Evolutionary conservation across 2,113 vertebrate genomes (phyloP).

Genomic region (Indri indri): DNA sequence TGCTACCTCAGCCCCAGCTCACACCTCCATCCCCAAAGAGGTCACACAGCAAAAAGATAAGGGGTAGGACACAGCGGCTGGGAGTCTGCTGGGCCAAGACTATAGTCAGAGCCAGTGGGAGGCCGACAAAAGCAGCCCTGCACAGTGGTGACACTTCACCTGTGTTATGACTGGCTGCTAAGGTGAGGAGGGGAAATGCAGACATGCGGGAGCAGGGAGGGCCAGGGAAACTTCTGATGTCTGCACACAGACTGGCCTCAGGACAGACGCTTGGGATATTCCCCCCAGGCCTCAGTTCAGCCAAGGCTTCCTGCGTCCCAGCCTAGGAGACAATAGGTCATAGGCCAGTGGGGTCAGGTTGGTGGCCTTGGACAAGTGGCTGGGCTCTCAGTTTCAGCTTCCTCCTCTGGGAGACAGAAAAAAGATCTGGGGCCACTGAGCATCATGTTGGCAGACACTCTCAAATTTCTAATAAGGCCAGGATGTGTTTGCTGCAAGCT

Average conservation of each 20-base stretch:
- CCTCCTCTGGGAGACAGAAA: background rate
- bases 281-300: background rate
- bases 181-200: background rate
- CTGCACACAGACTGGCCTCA: background rate
- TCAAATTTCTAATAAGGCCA: background rate
- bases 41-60: background rate
- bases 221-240: background rate
- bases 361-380: background rate
- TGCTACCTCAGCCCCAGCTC: no score
- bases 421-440: no score
- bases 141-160: background rate
- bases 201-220: fast-evolving
- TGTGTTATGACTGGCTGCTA: background rate
- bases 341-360: no score
- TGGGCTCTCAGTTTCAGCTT: background rate
- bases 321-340: background rate
- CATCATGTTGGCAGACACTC: background rate
- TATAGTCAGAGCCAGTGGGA: background rate
- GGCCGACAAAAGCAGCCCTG: background rate
- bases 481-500: background rate
- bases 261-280: background rate
- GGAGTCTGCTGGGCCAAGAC: background rate
- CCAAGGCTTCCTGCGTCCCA: background rate
- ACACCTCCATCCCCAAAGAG: background rate
- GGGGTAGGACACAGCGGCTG: fast-evolving